Base-by-base conservation (phyloP, 2,888 invertebrate species). In the Formica aserva region DNA sequence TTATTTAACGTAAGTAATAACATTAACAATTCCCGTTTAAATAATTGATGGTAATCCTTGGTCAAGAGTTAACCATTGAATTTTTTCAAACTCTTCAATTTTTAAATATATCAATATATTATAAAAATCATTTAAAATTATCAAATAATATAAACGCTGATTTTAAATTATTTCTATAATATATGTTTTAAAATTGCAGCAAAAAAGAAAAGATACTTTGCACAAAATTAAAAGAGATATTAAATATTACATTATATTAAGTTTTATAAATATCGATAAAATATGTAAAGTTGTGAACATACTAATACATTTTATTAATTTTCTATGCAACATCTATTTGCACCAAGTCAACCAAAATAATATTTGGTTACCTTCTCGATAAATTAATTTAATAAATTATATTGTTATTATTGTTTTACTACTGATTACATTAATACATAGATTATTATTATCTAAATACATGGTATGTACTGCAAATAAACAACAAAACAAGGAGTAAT, bases 1-100 rank as follows among this genome's bases (percentile, higher is more conserved):
- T 77, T 69, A 77, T 48, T 77, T 45, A 35, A 72, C 41, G n/a
- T 41, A 45, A 63, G 15, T 32, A 41, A 11, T 22, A 60, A 26
- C 26, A 26, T 32, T 11, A n/a, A 45, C 32, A 45, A 75, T 45
- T 63, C 15, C 32, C 5, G 45, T 63, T 45, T 45, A 9, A 60
- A 57, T 71, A 72, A 22, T 38, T 9, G 1, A n/a, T 52, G 8
- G 3, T 9, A 55, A 35, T 26, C 22, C 32, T 72, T 72, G 38
- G 26, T 15, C 18, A 18, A 8, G 26, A 26, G n/a, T 52, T 52
- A 1, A 32, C 13, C 18, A 9, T 3, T 18, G 1, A 38, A 38
- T 38, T 26, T 60, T 55, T 18, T 57, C 5, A 0, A 22, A 71
- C 2, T 57, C 18, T 57, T 41, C 13, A 57, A 55, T 26, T 60